A percentile compares a stretch with the other conserved stretches of the same genome.
These are phyloP conservation scores for Hymenopus coronatus DNA, from an alignment of 2,888 invertebrate species.

Conservation along the genomic window DNA sequence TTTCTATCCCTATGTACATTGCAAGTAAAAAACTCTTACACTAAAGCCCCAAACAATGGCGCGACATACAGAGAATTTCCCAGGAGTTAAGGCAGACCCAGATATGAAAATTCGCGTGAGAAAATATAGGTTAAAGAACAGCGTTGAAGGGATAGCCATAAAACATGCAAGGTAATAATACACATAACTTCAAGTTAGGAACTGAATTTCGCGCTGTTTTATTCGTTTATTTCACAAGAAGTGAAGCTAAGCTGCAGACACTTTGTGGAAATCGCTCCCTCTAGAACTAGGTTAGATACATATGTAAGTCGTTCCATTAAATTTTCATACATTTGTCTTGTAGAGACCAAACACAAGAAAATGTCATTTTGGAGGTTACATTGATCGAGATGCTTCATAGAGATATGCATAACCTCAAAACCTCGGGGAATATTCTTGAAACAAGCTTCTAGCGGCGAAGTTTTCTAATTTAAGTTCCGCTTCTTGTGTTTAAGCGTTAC, in stretches of 20 bases:
- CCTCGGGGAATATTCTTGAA: background rate
- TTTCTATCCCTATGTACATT: no score
- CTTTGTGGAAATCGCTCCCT: background rate
- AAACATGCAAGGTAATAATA: background rate
- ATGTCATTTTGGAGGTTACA: background rate
- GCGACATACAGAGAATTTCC: no score
- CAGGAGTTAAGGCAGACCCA: no score
- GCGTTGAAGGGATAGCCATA: background rate
- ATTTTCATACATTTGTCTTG: background rate
- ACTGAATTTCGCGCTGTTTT: background rate
- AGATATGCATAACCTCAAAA: background rate
- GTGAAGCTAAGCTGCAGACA: background rate
- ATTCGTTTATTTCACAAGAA: background rate
- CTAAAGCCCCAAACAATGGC: no score
- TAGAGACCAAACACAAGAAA: background rate
- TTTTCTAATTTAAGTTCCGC: no score
- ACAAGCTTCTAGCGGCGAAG: background rate
- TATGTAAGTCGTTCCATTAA: background rate
- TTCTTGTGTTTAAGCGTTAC: no score
- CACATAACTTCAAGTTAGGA: background rate
- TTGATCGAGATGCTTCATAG: background rate
- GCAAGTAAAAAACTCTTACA: no score
- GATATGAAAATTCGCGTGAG: background rate
- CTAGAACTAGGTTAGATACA: background rate
- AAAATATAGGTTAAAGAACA: background rate